Percentiles rank a stretch among this genome's conserved stretches.
These are phyloP conservation scores for Botrylloides violaceus DNA, from an alignment of 23 tunicate species.

Conservation along the genomic window DNA sequence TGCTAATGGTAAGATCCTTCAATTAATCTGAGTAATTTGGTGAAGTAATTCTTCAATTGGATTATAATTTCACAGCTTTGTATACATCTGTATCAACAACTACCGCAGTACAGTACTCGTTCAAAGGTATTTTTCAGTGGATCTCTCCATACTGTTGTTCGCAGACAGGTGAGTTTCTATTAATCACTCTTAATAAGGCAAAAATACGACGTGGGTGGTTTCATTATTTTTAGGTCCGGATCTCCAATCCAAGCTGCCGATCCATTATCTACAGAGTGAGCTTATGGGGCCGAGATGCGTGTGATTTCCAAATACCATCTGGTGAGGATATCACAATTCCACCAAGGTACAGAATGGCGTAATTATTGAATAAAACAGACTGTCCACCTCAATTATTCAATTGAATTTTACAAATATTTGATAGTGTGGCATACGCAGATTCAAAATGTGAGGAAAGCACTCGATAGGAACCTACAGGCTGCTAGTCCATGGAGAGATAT, in stretches of 20 bases:
- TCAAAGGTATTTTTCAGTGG: conserved; percentile 66
- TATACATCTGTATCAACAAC: conserved; percentile 74
- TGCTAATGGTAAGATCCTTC: conserved; percentile 55
- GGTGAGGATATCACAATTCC: conserved; percentile 72
- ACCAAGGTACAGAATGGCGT: too few relatives aligned
- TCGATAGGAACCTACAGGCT: too few relatives aligned
- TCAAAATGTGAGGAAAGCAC: too few relatives aligned
- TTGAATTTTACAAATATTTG: too few relatives aligned
- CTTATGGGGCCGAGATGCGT: conserved; percentile 69
- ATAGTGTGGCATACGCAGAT: too few relatives aligned
- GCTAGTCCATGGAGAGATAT: too few relatives aligned
- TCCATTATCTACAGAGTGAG: conserved; percentile 50
- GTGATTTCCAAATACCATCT: conserved; percentile 51
- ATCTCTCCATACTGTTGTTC: conserved; percentile 40
- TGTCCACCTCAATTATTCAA: too few relatives aligned
- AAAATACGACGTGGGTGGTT: too few relatives aligned
- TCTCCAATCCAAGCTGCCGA: conserved; percentile 51
- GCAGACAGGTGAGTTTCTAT: conserved; percentile 68
- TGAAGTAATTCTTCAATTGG: neutral
- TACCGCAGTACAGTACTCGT: conserved; percentile 68
- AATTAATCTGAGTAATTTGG: conserved; percentile 7
- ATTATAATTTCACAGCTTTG: conserved; percentile 47
- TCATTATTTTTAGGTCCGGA: too few relatives aligned
- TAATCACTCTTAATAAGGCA: too few relatives aligned
- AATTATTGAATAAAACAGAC: too few relatives aligned